Conservation (phyloP, 1,140 invertebrate species). For the Scaptomyza montana region DNA sequence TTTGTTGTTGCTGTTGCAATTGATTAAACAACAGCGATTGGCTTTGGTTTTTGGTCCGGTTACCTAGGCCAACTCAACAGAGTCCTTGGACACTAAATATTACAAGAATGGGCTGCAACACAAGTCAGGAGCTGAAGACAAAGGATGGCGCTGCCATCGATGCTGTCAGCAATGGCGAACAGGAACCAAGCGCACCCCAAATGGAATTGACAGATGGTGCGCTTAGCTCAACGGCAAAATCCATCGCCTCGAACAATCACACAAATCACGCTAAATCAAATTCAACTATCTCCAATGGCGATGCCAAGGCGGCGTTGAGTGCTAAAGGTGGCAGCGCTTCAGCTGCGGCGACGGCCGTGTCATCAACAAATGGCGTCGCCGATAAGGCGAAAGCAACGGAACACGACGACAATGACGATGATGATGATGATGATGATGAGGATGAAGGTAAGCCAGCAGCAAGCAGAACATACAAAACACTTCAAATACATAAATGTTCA, state of each 20-base stretch:
- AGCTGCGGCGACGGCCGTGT: conserved; percentile 16
- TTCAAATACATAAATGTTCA: conserved; percentile 28
- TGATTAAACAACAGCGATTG: conserved; percentile 73
- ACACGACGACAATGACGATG: conserved; percentile 59
- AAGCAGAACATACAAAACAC: background rate
- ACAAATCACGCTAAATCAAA: conserved; percentile 81
- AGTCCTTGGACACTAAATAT: conserved; percentile 15
- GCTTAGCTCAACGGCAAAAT: conserved; percentile 44
- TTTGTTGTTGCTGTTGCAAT: conserved; percentile 60
- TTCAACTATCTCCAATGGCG: conserved; percentile 80
- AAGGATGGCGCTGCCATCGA: conserved; percentile 74
- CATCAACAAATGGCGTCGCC: conserved; percentile 73
- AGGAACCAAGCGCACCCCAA: conserved; percentile 63
- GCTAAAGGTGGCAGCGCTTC: conserved; percentile 21
- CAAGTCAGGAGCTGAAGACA: conserved; percentile 81
- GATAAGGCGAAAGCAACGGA: conserved; percentile 78
- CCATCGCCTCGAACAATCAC: conserved; percentile 54
- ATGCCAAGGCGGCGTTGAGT: conserved; percentile 59
- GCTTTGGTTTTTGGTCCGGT: conserved; percentile 44
- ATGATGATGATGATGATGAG: conserved; percentile 63
- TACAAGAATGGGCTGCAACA: conserved; percentile 76
- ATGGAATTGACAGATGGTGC: conserved; percentile 45
- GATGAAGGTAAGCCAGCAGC: conserved; percentile 72
- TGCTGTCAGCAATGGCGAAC: conserved; percentile 71
- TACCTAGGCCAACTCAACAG: conserved; percentile 72